These are phyloP conservation scores for Oophaga pumilio DNA, from an alignment of 2,113 vertebrate genomes.

Conservation along the genomic window DNA sequence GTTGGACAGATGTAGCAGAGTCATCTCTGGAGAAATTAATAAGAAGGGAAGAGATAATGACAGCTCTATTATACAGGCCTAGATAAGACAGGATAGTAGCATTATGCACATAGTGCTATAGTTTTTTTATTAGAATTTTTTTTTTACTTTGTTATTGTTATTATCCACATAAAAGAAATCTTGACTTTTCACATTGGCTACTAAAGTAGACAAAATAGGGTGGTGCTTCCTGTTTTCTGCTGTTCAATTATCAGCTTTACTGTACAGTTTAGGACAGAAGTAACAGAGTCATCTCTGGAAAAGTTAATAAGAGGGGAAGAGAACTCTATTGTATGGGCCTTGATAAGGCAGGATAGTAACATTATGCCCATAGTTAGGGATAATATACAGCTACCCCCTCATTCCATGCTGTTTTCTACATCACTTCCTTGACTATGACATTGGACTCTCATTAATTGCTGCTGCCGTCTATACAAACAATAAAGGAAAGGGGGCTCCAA, in stretches of 20 bases:
- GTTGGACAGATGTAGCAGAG: background rate
- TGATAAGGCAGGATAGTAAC: background rate
- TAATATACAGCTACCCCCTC: background rate
- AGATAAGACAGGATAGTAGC: background rate
- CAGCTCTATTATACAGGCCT: background rate
- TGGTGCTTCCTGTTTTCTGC: background rate
- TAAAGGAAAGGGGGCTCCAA: too few species aligned
- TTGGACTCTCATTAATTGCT: too few species aligned
- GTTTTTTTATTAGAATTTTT: too few species aligned
- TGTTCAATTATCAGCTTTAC: background rate
- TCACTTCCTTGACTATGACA: too few species aligned
- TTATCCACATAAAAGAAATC: too few species aligned
- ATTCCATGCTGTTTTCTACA: background rate
- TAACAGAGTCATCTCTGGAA: background rate
- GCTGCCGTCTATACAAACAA: too few species aligned
- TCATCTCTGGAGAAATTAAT: background rate
- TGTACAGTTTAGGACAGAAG: background rate
- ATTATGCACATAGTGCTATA: background rate
- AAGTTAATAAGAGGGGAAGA: too few species aligned
- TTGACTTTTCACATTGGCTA: too few species aligned
- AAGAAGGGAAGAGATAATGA: too few species aligned
- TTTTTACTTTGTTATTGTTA: too few species aligned
- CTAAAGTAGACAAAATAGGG: too few species aligned
- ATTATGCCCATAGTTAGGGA: background rate
- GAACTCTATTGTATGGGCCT: background rate